A percentile compares a stretch with the other conserved stretches of the same genome.
These are phyloP conservation scores for Alethe castanea DNA, from an alignment of 2,113 vertebrate species.

Conservation along the genomic window DNA sequence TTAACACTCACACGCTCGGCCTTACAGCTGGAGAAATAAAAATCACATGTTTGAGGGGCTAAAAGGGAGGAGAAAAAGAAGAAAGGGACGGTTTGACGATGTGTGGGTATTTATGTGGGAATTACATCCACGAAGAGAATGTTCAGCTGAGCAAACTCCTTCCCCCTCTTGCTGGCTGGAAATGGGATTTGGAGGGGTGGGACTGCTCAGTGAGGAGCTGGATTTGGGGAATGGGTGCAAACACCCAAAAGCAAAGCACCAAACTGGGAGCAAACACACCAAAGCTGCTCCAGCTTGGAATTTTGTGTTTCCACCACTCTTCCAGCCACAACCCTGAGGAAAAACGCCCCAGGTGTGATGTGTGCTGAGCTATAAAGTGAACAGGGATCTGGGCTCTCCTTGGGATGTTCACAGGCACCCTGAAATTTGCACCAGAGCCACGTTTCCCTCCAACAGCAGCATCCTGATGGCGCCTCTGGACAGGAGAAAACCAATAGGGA, in stretches of 20 bases:
- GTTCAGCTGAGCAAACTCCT: neutral
- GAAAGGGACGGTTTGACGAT: neutral
- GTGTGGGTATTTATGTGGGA: neutral
- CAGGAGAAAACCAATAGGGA: neutral
- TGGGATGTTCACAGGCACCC: rapidly evolving
- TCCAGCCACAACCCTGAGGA: neutral
- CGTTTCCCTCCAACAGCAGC: neutral
- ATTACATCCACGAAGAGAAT: neutral
- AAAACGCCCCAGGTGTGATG: neutral
- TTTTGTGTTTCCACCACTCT: rapidly evolving
- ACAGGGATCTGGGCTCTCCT: neutral
- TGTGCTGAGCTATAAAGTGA: rapidly evolving
- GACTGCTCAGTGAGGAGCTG: neutral
- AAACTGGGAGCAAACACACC: neutral
- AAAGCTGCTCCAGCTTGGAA: neutral
- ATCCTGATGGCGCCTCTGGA: neutral
- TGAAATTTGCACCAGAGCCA: neutral
- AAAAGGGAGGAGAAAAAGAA: neutral
- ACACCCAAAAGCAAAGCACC: neutral
- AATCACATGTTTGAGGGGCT: neutral
- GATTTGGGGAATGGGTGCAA: neutral
- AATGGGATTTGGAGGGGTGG: neutral
- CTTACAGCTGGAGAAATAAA: slow-evolving; percentile 23
- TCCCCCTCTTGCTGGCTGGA: neutral
- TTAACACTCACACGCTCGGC: neutral